Conservation (phyloP, 2,113 vertebrate species). For the Lagopus muta region DNA sequence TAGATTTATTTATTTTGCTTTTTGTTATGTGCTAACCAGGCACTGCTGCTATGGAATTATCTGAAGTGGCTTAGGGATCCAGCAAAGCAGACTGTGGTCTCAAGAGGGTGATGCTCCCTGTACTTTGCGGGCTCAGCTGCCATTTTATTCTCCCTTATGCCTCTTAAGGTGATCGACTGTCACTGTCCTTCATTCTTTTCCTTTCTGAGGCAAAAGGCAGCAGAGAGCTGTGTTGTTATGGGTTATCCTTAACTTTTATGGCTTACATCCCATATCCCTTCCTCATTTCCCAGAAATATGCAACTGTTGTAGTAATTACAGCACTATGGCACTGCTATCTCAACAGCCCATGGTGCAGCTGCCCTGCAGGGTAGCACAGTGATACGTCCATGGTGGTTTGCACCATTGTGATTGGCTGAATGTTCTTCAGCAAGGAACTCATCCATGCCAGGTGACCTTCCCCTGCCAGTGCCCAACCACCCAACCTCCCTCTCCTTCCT, state of each 20-base stretch:
- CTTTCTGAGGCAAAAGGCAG: background rate
- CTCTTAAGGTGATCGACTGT: background rate
- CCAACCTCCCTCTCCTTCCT: background rate
- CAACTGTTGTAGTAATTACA: background rate
- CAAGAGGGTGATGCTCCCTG: background rate
- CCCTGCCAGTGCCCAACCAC: background rate
- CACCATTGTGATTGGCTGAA: constrained; percentile 6
- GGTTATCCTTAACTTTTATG: background rate
- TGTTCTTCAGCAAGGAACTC: constrained; percentile 26
- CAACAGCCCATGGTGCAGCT: background rate
- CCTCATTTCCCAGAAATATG: background rate
- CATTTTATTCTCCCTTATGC: background rate
- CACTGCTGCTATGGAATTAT: background rate
- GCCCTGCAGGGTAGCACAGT: constrained; percentile 29
- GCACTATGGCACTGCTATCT: background rate
- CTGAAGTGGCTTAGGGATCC: constrained; percentile 5
- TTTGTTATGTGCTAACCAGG: constrained; percentile 7
- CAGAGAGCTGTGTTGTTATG: background rate
- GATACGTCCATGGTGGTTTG: constrained; percentile 30
- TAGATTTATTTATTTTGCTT: constrained; percentile 43
- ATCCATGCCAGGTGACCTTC: too few species aligned
- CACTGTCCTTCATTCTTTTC: background rate
- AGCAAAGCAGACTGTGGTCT: background rate
- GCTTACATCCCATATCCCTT: background rate
- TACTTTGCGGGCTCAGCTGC: constrained; percentile 35